These are phyloP conservation scores for Ormyrus thymus DNA, from an alignment of 2,888 invertebrate species.

Conservation along the genomic window DNA sequence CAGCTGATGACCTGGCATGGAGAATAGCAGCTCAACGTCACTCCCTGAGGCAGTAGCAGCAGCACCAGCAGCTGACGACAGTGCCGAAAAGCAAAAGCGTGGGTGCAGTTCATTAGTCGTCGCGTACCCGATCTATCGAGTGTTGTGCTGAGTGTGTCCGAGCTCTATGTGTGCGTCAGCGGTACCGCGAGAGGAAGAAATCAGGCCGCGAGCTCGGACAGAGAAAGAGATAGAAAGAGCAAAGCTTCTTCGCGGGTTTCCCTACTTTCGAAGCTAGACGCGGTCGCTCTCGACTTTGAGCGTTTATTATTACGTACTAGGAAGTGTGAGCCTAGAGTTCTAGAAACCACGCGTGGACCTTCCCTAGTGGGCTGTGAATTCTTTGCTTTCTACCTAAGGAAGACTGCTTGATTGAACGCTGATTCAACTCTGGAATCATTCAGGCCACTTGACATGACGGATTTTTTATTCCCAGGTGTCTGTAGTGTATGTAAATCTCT, in stretches of 20 bases:
- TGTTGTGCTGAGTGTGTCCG: not conserved
- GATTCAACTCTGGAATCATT: not conserved
- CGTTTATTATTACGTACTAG: not conserved
- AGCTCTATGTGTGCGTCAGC: not conserved
- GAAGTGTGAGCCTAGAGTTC: not conserved
- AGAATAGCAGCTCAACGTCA: not conserved
- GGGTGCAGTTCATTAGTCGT: constrained; percentile 3
- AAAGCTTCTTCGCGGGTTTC: not conserved
- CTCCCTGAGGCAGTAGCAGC: not conserved
- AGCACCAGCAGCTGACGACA: constrained; percentile 3
- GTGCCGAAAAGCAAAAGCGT: constrained; percentile 21
- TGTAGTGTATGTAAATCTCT: constrained; percentile 10
- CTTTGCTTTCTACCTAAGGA: too few relatives aligned
- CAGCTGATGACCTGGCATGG: constrained; percentile 47
- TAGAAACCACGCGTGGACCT: too few relatives aligned
- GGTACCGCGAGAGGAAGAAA: too few relatives aligned
- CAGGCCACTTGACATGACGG: not conserved
- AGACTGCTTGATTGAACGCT: not conserved
- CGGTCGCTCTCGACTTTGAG: not conserved
- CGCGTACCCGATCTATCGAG: not conserved
- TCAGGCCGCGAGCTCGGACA: not conserved
- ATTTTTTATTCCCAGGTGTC: not conserved
- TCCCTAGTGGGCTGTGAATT: too few relatives aligned
- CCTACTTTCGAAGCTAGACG: constrained; percentile 1
- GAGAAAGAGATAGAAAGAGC: not conserved